These are phyloP conservation scores for Neosalanx taihuensis DNA, from an alignment of 2,797 vertebrate genomes.

Conservation along the genomic window DNA sequence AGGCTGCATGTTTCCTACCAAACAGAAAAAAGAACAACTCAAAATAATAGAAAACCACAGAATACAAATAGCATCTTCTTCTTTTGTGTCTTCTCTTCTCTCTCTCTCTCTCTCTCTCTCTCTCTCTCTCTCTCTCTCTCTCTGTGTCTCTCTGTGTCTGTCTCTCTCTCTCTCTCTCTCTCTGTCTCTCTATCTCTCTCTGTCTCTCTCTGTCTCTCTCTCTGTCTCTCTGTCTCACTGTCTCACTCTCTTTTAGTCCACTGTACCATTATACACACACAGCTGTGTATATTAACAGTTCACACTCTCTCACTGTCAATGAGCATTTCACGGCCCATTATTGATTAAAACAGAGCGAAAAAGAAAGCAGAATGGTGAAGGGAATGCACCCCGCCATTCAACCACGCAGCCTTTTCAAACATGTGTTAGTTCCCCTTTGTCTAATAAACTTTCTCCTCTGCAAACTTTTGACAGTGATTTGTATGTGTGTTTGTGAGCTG, in stretches of 20 bases:
- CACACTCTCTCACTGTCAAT: constrained; percentile 28
- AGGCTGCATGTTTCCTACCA: neutral
- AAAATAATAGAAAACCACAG: too few relatives aligned
- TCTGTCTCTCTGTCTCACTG: neutral
- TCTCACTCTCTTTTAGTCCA: neutral
- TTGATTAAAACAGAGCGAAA: constrained; percentile 37
- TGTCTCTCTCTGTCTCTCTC: neutral
- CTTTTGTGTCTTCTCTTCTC: neutral
- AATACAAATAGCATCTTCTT: too few relatives aligned
- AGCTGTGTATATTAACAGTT: neutral
- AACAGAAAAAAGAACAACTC: too few relatives aligned
- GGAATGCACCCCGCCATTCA: constrained; percentile 29
- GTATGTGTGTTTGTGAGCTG: constrained; percentile 42
- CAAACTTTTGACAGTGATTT: constrained; percentile 47
- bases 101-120: neutral
- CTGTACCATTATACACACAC: neutral
- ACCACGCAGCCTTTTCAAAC: constrained; percentile 47
- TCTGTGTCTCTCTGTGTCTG: neutral
- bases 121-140: neutral
- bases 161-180: neutral
- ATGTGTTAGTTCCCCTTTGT: constrained; percentile 43
- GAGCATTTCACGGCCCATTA: constrained; percentile 30
- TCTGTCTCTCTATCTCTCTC: too few relatives aligned
- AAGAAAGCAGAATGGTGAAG: constrained; percentile 24
- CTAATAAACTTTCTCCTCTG: constrained; percentile 35